Evolutionary conservation across 2,888 invertebrate genomes (phyloP).

Genomic region (Drosophila phalerata): DNA sequence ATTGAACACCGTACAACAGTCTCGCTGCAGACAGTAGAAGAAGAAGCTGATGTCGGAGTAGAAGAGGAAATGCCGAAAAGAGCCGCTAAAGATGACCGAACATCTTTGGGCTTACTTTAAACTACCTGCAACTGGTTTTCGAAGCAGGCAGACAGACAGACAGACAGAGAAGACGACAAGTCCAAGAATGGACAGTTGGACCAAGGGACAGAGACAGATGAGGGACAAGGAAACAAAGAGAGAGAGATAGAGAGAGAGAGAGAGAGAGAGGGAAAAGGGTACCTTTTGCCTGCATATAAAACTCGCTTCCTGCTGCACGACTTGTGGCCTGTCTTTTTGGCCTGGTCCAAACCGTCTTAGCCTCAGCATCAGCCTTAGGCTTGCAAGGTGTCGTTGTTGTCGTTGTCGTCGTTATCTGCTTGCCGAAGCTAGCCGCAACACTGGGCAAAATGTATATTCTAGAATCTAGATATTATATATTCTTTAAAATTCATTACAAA

Average conservation of each 20-base stretch:
- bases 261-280: constrained; percentile 28
- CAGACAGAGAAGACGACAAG: constrained; percentile 65
- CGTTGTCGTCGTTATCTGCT: constrained; percentile 39
- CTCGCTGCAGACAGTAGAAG: constrained; percentile 27
- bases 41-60: not conserved
- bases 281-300: constrained; percentile 74
- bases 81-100: constrained; percentile 71
- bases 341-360: constrained; percentile 30
- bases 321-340: constrained; percentile 45
- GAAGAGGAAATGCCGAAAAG: constrained; percentile 53
- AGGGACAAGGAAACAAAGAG: constrained; percentile 18
- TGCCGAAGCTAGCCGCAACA: constrained; percentile 23
- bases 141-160: constrained; percentile 61
- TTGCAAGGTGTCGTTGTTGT: constrained; percentile 72
- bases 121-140: constrained; percentile 84
- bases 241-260: constrained; percentile 1
- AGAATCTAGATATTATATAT: no score
- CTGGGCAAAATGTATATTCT: not conserved
- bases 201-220: constrained; percentile 1
- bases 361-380: constrained; percentile 37
- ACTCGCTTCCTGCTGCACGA: constrained; percentile 80
- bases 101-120: constrained; percentile 76
- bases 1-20: constrained; percentile 20
- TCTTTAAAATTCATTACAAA: no score
- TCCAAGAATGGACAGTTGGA: constrained; percentile 51